Percentiles rank a stretch among this genome's conserved stretches.
Evolutionary conservation across 2,888 invertebrate genomes (phyloP).

Genomic region (Rhaphigaster nebulosa): DNA sequence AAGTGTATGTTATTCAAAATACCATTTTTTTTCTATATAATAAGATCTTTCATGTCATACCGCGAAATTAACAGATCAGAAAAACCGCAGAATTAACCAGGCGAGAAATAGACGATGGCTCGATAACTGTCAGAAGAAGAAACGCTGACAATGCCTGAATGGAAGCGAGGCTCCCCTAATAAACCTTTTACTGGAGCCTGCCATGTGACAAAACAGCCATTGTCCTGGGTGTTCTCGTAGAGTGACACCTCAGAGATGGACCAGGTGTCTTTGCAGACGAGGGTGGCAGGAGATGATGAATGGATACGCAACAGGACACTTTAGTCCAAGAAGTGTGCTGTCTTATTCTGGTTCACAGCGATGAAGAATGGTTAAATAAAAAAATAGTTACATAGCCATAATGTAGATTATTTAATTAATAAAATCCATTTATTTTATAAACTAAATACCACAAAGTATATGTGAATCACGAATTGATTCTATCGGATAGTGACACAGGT

Average conservation of each 20-base stretch:
- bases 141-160: slow-evolving; percentile 23
- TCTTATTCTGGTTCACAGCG: not conserved
- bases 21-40: not conserved
- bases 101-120: not conserved
- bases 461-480: no score
- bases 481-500: no score
- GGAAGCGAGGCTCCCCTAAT: not conserved
- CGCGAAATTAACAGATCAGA: not conserved
- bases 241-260: not conserved
- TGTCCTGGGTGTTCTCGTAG: not conserved
- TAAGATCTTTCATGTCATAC: not conserved
- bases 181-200: not conserved
- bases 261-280: not conserved
- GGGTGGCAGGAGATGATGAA: not conserved
- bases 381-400: not conserved
- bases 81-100: not conserved
- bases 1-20: no score
- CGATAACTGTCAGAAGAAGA: slow-evolving; percentile 2
- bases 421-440: no score
- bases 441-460: no score
- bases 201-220: slow-evolving; percentile 31
- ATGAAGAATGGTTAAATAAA: not conserved
- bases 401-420: no score
- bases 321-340: not conserved
- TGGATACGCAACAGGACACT: slow-evolving; percentile 26